These are phyloP conservation scores for Alces alces DNA, from an alignment of 2,113 vertebrate genomes.

Conservation along the genomic window DNA sequence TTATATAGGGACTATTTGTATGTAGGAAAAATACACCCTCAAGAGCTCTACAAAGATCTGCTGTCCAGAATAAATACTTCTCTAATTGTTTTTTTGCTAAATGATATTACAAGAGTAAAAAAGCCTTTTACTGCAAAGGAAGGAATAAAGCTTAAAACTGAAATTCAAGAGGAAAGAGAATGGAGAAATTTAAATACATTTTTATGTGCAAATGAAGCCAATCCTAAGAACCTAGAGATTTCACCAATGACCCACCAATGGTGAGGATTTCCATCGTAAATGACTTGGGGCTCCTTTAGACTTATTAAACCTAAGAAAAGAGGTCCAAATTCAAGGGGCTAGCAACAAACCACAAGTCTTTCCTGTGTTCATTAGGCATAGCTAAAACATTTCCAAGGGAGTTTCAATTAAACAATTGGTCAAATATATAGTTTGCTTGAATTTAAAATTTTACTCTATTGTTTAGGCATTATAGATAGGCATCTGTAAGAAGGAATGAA, in stretches of 20 bases:
- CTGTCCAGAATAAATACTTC: neutral
- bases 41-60: neutral
- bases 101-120: neutral
- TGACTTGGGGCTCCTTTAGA: neutral
- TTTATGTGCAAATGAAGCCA: neutral
- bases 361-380: neutral
- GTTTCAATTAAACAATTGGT: neutral
- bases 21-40: neutral
- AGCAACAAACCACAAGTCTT: neutral
- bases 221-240: neutral
- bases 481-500: neutral
- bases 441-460: neutral
- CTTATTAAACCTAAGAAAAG: neutral
- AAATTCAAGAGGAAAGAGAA: neutral
- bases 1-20: neutral
- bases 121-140: neutral
- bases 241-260: neutral
- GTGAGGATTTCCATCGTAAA: neutral
- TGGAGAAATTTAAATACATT: neutral
- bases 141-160: neutral
- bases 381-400: neutral
- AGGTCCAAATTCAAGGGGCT: neutral
- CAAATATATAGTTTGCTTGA: neutral
- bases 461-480: neutral
- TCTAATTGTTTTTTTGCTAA: neutral